A percentile compares a stretch with the other conserved stretches of the same genome.
These are phyloP conservation scores for Amblyjoppa proteus DNA, from an alignment of 2,888 invertebrate genomes.

Conservation along the genomic window DNA sequence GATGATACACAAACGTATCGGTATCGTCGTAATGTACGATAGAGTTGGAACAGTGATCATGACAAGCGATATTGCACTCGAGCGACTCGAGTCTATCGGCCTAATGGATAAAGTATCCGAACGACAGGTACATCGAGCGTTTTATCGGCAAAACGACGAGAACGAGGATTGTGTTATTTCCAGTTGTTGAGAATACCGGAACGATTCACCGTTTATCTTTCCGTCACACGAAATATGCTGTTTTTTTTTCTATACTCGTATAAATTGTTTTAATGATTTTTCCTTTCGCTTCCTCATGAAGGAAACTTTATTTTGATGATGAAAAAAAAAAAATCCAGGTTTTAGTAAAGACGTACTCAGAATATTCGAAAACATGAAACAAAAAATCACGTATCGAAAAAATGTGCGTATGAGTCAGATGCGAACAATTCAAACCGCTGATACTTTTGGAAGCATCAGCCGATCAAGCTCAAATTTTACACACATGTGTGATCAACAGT, in stretches of 20 bases:
- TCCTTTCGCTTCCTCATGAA: background rate
- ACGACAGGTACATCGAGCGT: conserved; percentile 53
- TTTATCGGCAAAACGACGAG: conserved; percentile 43
- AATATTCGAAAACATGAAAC: too few relatives aligned
- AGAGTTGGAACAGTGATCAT: conserved; percentile 40
- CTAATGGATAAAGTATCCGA: conserved; percentile 46
- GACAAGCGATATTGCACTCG: conserved; percentile 57
- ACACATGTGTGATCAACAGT: too few relatives aligned
- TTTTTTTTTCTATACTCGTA: conserved; percentile 20
- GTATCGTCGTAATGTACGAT: conserved; percentile 28
- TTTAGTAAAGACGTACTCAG: too few relatives aligned
- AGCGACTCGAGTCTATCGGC: conserved; percentile 32
- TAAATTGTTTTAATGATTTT: background rate
- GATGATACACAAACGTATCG: conserved; percentile 3
- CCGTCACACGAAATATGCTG: background rate
- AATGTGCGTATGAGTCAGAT: too few relatives aligned
- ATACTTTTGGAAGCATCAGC: too few relatives aligned
- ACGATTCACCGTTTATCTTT: conserved; percentile 39
- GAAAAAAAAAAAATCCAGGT: too few relatives aligned
- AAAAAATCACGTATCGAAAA: too few relatives aligned
- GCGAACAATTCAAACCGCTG: too few relatives aligned
- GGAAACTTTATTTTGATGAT: too few relatives aligned
- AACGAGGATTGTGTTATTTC: conserved; percentile 25
- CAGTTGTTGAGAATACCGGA: conserved; percentile 17
- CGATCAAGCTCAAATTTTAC: too few relatives aligned